phyloP scores from a whole-genome alignment of 2,888 invertebrate species.

The Melinopterus prodromus region DNA sequence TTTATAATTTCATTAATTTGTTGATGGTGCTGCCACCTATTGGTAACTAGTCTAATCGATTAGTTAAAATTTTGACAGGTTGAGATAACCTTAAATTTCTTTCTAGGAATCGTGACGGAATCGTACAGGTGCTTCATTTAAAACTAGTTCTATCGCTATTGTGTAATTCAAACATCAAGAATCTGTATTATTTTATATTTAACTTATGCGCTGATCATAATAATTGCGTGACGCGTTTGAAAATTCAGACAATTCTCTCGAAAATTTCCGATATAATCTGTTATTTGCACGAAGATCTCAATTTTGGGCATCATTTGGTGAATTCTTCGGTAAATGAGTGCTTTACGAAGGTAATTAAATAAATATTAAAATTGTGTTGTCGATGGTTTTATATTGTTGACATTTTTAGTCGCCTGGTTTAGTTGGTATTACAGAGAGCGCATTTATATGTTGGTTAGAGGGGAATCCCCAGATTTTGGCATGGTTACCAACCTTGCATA shows the following conservation, averaged over 20 bases:
- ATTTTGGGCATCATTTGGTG: constrained; percentile 70
- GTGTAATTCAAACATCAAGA: constrained; percentile 70
- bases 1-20: no score
- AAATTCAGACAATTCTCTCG: constrained; percentile 68
- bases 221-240: constrained; percentile 72
- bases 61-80: background rate
- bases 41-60: no score
- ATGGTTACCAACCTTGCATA: constrained; percentile 72
- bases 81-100: constrained; percentile 11
- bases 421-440: constrained; percentile 71
- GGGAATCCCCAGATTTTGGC: constrained; percentile 68
- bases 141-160: constrained; percentile 74
- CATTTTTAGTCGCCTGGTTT: constrained; percentile 70
- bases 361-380: background rate
- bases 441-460: constrained; percentile 76
- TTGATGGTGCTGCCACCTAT: no score
- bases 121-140: constrained; percentile 71
- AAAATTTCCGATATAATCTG: constrained; percentile 69
- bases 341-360: constrained; percentile 69
- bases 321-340: constrained; percentile 76
- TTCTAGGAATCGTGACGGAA: constrained; percentile 68
- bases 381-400: constrained; percentile 28
- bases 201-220: constrained; percentile 78
- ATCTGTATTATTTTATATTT: constrained; percentile 73
- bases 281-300: constrained; percentile 69